These are phyloP conservation scores for Actinostola sp. DNA, from an alignment of 92 coral and sea anemone species.

Conservation along the genomic window DNA sequence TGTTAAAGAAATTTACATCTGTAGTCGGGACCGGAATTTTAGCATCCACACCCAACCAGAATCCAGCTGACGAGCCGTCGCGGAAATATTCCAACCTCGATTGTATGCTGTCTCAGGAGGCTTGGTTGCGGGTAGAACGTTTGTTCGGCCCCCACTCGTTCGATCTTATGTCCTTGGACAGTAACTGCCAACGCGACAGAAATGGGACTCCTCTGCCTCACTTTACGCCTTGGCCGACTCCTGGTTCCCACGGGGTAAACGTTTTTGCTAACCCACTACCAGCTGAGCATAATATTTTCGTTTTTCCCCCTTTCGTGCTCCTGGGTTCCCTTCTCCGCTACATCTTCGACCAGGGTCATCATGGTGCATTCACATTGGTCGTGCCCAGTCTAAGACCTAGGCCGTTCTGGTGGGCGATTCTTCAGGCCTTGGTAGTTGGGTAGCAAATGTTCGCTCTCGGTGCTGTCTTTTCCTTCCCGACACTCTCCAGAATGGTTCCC, in stretches of 20 bases:
- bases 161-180: conserved; percentile 57
- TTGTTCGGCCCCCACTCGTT: conserved; percentile 53
- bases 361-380: conserved; percentile 14
- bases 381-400: conserved; percentile 6
- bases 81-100: conserved; percentile 32
- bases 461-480: conserved; percentile 47
- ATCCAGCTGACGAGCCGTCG: conserved; percentile 51
- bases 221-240: conserved; percentile 56
- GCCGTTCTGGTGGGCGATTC: conserved; percentile 32
- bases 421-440: conserved; percentile 29
- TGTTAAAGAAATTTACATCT: conserved; percentile 41
- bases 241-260: conserved; percentile 27
- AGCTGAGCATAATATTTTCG: conserved; percentile 32
- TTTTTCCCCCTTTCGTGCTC: conserved; percentile 25
- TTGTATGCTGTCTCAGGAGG: conserved; percentile 24
- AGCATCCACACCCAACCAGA: conserved; percentile 15
- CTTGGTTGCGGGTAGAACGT: conserved; percentile 42
- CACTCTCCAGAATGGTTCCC: no score
- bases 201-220: conserved; percentile 22
- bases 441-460: conserved; percentile 21
- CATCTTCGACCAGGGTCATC: conserved; percentile 14
- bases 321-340: conserved; percentile 28
- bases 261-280: conserved; percentile 55
- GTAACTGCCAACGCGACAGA: conserved; percentile 40
- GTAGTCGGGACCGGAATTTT: conserved; percentile 42